phyloP scores from a whole-genome alignment of 2,113 vertebrate species.

The Eudorcas thomsonii region DNA sequence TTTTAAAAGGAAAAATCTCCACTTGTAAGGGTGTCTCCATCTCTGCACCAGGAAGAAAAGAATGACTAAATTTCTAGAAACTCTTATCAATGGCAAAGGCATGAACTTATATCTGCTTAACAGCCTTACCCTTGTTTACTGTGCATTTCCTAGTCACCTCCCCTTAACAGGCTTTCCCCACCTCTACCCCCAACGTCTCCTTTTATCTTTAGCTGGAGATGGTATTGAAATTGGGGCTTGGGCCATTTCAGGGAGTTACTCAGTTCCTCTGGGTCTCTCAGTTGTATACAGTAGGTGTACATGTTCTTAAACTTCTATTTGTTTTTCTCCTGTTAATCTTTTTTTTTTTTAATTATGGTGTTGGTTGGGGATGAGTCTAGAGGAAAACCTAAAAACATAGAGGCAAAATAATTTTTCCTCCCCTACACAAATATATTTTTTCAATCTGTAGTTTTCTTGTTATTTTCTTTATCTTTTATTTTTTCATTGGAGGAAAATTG shows the following conservation, averaged over 20 bases:
- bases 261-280: not conserved
- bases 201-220: not conserved
- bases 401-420: not conserved
- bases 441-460: not conserved
- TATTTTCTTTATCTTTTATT: not conserved
- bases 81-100: not conserved
- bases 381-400: not conserved
- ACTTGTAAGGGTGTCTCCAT: not conserved
- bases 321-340: not conserved
- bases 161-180: not conserved
- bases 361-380: not conserved
- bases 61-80: not conserved
- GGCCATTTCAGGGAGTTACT: not conserved
- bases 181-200: not conserved
- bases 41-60: not conserved
- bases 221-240: not conserved
- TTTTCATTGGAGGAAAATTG: not conserved
- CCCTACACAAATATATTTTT: not conserved
- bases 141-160: not conserved
- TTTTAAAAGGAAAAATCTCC: not conserved
- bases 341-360: not conserved
- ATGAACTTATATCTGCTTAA: not conserved
- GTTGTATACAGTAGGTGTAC: not conserved
- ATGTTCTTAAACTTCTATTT: not conserved
- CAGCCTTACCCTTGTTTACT: not conserved